Evolutionary conservation across 2,888 invertebrate species (phyloP).

Genomic region (Microctonus hyperodae): DNA sequence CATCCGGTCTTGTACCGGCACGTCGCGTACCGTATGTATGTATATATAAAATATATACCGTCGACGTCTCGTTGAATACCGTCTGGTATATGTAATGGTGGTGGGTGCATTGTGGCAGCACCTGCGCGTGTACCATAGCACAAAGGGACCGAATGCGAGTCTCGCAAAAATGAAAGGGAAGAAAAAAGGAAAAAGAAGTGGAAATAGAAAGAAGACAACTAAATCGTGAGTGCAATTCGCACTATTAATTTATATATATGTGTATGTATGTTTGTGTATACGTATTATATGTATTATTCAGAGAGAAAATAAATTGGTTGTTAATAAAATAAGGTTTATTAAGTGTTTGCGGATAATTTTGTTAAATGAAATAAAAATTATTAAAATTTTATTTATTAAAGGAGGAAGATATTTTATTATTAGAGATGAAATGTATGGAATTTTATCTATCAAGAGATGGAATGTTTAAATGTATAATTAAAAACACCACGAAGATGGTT

Average conservation of each 20-base stretch:
- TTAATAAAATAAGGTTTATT: no score
- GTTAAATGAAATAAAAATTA: no score
- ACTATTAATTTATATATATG: neutral
- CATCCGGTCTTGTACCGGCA: constrained; percentile 42
- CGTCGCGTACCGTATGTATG: constrained; percentile 30
- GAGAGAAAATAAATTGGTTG: no score
- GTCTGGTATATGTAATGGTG: constrained; percentile 47
- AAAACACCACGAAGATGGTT: neutral
- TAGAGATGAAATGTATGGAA: no score
- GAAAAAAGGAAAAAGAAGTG: constrained; percentile 25
- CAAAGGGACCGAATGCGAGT: constrained; percentile 38
- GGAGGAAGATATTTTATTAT: no score
- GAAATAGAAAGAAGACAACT: constrained; percentile 10
- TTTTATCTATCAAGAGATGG: no score
- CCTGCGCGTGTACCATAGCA: constrained; percentile 42
- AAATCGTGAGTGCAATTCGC: neutral
- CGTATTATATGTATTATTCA: no score
- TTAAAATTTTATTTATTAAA: no score
- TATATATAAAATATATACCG: constrained; percentile 10
- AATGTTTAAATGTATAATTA: no score
- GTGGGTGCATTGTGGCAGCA: constrained; percentile 49
- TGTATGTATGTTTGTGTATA: neutral
- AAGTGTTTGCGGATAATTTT: no score
- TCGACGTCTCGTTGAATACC: constrained; percentile 44
- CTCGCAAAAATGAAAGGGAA: neutral